These are phyloP conservation scores for Enoplosus armatus DNA, from an alignment of 2,797 vertebrate genomes.

Conservation along the genomic window DNA sequence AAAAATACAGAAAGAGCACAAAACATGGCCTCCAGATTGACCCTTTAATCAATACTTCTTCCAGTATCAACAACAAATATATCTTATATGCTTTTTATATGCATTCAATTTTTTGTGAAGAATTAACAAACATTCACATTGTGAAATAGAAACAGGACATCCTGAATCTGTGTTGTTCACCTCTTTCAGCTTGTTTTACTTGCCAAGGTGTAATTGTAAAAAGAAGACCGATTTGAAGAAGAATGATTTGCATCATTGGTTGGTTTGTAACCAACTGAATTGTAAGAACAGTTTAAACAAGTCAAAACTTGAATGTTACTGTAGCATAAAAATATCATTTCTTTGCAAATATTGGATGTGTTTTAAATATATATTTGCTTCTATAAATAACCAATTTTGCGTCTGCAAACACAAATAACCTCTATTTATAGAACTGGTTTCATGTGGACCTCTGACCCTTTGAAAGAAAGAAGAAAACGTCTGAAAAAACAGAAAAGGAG, in stretches of 20 bases:
- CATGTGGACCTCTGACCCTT: not conserved
- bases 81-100: not conserved
- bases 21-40: not conserved
- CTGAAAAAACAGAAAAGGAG: slow-evolving; percentile 1
- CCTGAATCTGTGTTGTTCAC: not conserved
- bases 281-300: not conserved
- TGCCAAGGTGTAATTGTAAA: not conserved
- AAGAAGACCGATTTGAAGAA: too few species aligned
- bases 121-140: not conserved
- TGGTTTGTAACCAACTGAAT: not conserved
- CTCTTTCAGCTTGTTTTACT: not conserved
- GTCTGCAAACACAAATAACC: slow-evolving; percentile 8
- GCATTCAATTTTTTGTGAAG: too few species aligned
- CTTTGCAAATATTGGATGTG: not conserved
- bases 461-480: not conserved
- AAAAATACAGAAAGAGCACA: not conserved
- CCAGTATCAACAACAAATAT: not conserved
- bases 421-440: not conserved
- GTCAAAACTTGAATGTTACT: not conserved
- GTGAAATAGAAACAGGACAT: too few species aligned
- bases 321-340: not conserved
- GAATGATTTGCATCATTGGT: not conserved
- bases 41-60: not conserved
- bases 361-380: not conserved
- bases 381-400: not conserved